These are phyloP conservation scores for Saccopteryx leptura DNA, from an alignment of 2,113 vertebrate species.

Conservation along the genomic window DNA sequence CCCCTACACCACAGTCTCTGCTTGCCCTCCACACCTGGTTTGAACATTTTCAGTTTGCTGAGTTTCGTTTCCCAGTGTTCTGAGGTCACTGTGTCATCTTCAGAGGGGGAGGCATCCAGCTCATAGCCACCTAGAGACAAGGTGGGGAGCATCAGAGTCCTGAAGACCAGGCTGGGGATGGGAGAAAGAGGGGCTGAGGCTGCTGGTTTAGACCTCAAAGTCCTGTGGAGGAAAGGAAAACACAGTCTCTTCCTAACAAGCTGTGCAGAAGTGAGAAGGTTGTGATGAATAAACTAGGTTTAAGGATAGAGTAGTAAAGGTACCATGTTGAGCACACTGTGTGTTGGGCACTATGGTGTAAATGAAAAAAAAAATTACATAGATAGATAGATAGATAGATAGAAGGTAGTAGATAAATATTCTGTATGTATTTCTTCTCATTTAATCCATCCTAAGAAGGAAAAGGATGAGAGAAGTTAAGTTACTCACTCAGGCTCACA, in stretches of 20 bases:
- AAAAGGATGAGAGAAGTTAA: constrained; percentile 23
- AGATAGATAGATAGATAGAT: no score
- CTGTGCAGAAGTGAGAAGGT: background rate
- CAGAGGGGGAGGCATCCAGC: constrained; percentile 93
- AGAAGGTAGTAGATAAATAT: background rate
- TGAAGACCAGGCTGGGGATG: background rate
- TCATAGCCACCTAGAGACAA: constrained; percentile 91
- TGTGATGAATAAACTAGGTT: background rate
- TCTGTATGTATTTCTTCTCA: background rate
- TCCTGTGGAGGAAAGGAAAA: constrained; percentile 8
- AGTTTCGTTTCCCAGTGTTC: constrained; percentile 92
- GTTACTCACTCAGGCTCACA: background rate
- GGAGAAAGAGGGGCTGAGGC: background rate
- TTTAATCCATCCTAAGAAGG: constrained; percentile 11
- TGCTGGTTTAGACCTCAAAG: constrained; percentile 20
- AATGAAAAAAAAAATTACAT: background rate
- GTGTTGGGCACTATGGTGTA: background rate
- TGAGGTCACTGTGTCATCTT: constrained; percentile 89
- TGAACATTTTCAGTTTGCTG: constrained; percentile 90
- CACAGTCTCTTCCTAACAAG: background rate
- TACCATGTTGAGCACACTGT: background rate
- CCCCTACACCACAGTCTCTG: background rate
- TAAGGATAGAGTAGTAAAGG: constrained; percentile 37
- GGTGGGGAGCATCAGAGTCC: background rate
- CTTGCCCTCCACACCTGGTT: constrained; percentile 89